These are phyloP conservation scores for Naja naja DNA, from an alignment of 2,113 vertebrate species.

Conservation along the genomic window DNA sequence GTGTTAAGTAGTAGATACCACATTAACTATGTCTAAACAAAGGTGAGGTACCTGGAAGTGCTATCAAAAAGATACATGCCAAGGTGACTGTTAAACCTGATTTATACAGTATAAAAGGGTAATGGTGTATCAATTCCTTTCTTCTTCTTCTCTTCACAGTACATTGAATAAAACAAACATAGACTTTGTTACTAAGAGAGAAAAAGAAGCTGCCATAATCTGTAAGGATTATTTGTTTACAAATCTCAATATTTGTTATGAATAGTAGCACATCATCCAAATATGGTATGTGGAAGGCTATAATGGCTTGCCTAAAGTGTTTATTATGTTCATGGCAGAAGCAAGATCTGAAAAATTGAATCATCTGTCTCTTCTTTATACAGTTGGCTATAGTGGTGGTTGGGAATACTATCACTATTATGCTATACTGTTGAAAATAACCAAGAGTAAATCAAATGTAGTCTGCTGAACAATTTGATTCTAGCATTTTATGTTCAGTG, in stretches of 20 bases:
- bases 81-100: constrained; percentile 15
- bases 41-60: constrained; percentile 8
- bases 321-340: neutral
- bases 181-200: neutral
- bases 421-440: neutral
- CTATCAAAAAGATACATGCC: constrained; percentile 25
- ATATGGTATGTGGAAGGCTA: neutral
- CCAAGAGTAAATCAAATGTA: neutral
- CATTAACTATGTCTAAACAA: constrained; percentile 30
- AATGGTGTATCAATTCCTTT: constrained; percentile 3
- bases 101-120: constrained; percentile 22
- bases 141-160: neutral
- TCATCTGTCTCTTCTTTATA: neutral
- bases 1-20: constrained; percentile 14
- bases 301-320: neutral
- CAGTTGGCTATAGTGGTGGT: neutral
- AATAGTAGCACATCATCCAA: neutral
- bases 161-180: neutral
- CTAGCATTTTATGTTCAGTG: neutral
- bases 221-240: too few relatives aligned
- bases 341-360: neutral
- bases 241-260: neutral
- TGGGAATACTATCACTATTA: neutral
- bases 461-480: fast-evolving
- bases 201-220: too few relatives aligned